Percentiles rank a stretch among this genome's conserved stretches.
Evolutionary conservation across 2,888 invertebrate genomes (phyloP).

Genomic region (Himalopsyche kuldschensis): DNA sequence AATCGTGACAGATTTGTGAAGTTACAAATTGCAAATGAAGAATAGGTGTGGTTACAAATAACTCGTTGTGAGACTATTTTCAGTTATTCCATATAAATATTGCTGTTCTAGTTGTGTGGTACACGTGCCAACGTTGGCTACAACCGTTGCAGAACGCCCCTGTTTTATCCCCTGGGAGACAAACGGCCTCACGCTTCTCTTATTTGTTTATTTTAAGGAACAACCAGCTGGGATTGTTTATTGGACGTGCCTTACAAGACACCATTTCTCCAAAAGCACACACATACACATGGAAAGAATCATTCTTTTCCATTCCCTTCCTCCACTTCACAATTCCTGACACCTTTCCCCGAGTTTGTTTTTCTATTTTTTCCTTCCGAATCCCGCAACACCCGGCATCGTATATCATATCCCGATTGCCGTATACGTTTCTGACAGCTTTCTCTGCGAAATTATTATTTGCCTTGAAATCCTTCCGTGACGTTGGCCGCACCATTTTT

Average conservation of each 20-base stretch:
- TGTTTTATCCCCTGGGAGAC: constrained; percentile 7
- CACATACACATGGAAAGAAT: not conserved
- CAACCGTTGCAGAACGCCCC: constrained; percentile 3
- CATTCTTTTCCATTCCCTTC: not conserved
- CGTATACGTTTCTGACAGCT: constrained; percentile 25
- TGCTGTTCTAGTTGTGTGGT: not conserved
- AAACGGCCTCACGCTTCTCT: constrained; percentile 22
- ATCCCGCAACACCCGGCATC: constrained; percentile 11
- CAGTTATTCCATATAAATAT: too few relatives aligned
- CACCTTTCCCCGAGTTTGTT: not conserved
- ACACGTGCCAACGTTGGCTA: not conserved
- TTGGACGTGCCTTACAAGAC: constrained; percentile 32
- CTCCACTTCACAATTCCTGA: not conserved
- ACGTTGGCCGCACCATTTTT: constrained; percentile 12
- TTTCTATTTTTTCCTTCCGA: not conserved
- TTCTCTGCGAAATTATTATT: constrained; percentile 22
- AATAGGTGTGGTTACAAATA: too few relatives aligned
- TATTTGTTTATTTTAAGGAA: constrained; percentile 30
- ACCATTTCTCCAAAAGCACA: not conserved
- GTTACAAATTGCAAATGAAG: too few relatives aligned
- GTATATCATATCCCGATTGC: constrained; percentile 26
- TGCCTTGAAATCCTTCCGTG: constrained; percentile 18
- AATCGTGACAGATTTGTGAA: too few relatives aligned
- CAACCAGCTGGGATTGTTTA: constrained; percentile 33
- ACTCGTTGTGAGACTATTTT: too few relatives aligned